Conservation (phyloP, 2,797 vertebrate genomes). For the Ibycter americanus region DNA sequence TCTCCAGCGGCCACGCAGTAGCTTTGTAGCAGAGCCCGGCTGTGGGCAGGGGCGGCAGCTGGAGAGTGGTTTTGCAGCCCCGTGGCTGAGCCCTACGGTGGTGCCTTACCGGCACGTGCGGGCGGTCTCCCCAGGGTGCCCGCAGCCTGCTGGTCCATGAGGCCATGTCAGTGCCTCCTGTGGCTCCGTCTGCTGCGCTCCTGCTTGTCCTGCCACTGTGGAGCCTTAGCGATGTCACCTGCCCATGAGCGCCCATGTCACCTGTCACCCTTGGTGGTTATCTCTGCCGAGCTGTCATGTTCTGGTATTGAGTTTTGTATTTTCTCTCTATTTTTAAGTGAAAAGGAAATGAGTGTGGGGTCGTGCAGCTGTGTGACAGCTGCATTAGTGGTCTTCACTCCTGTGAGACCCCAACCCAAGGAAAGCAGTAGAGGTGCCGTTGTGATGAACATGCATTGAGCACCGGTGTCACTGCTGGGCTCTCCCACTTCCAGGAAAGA, state of each 20-base stretch:
- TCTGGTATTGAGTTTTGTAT: neutral
- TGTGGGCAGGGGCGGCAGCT: rapidly evolving
- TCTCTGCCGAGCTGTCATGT: neutral
- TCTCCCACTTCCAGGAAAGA: neutral
- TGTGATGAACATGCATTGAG: rapidly evolving
- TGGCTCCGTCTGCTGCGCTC: neutral
- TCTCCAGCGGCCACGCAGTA: neutral
- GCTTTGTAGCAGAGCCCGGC: neutral
- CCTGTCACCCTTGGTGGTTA: neutral
- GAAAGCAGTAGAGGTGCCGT: neutral
- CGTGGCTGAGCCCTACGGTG: neutral
- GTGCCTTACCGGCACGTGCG: neutral
- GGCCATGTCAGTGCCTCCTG: neutral
- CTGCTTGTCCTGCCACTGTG: neutral
- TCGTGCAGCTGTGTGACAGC: neutral
- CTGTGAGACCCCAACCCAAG: neutral
- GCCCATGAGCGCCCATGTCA: rapidly evolving
- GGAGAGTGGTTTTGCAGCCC: neutral
- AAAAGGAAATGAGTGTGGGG: neutral
- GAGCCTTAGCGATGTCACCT: neutral
- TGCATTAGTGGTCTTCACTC: neutral
- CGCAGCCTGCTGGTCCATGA: neutral
- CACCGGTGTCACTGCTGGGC: neutral
- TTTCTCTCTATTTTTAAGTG: neutral
- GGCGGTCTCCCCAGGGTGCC: neutral